phyloP scores from a whole-genome alignment of 92 coral and sea anemone genomes.

The Palythoa grandis region DNA sequence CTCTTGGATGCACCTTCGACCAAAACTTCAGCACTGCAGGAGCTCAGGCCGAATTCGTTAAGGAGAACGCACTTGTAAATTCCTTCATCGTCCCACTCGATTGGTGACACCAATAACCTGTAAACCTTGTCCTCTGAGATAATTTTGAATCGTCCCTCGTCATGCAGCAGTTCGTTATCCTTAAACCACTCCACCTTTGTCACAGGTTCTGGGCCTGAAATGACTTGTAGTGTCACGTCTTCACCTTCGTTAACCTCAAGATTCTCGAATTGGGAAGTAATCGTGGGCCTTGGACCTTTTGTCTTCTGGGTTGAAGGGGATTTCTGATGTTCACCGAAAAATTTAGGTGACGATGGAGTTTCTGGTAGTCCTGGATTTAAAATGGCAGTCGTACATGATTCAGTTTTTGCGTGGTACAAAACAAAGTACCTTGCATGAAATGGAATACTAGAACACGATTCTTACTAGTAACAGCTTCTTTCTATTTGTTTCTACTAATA shows the following conservation, averaged over 20 bases:
- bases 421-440: background rate
- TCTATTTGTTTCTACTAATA: too few relatives aligned
- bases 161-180: conserved; percentile 83
- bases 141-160: conserved; percentile 70
- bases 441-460: too few relatives aligned
- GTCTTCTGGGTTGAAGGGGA: conserved; percentile 42
- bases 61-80: conserved; percentile 89
- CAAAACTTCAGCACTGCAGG: conserved; percentile 95
- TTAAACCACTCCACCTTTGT: conserved; percentile 97
- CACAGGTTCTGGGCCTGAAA: conserved; percentile 75
- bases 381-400: background rate
- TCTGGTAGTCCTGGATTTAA: conserved; percentile 31
- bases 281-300: conserved; percentile 78
- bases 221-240: conserved; percentile 61
- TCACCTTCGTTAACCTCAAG: conserved; percentile 88
- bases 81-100: conserved; percentile 85
- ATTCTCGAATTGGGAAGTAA: conserved; percentile 71
- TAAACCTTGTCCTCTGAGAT: conserved; percentile 57
- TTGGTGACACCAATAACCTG: conserved; percentile 60
- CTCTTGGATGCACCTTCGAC: conserved; percentile 71
- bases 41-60: conserved; percentile 84
- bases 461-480: too few relatives aligned
- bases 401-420: background rate
- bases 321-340: conserved; percentile 40
- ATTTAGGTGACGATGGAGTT: conserved; percentile 36